Conservation (phyloP, 2,888 invertebrate genomes). For the Pseudeuparius sepicola region DNA sequence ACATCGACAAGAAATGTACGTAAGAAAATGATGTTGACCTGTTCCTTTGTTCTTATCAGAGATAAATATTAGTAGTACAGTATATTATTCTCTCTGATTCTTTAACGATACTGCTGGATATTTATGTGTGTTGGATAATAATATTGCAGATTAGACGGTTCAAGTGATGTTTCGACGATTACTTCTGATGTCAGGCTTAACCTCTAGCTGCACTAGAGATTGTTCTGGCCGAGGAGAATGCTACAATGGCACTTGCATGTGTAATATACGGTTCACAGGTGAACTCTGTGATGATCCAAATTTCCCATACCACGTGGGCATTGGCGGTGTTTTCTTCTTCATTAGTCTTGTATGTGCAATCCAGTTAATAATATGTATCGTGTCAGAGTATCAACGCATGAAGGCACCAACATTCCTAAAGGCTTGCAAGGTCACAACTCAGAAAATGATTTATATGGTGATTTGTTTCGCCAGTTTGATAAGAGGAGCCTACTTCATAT, state of each 20-base stretch:
- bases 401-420: constrained; percentile 72
- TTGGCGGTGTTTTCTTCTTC: constrained; percentile 68
- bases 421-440: constrained; percentile 80
- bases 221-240: constrained; percentile 89
- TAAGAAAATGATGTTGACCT: too few relatives aligned
- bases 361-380: constrained; percentile 74
- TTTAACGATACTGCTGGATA: too few relatives aligned
- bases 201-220: constrained; percentile 55
- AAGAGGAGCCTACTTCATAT: constrained; percentile 82
- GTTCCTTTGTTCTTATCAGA: too few relatives aligned
- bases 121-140: too few relatives aligned
- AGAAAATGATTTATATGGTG: constrained; percentile 80
- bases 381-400: constrained; percentile 71
- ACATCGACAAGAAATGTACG: too few relatives aligned
- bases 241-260: constrained; percentile 82
- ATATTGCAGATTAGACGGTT: too few relatives aligned
- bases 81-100: too few relatives aligned
- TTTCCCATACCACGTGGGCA: constrained; percentile 65
- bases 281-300: constrained; percentile 76
- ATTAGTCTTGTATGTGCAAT: constrained; percentile 77
- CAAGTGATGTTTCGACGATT: constrained; percentile 39
- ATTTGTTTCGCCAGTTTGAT: constrained; percentile 78
- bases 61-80: too few relatives aligned
- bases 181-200: constrained; percentile 37
- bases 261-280: constrained; percentile 81